phyloP scores from a whole-genome alignment of 2,113 vertebrate genomes.

The Oenanthe oenanthe region DNA sequence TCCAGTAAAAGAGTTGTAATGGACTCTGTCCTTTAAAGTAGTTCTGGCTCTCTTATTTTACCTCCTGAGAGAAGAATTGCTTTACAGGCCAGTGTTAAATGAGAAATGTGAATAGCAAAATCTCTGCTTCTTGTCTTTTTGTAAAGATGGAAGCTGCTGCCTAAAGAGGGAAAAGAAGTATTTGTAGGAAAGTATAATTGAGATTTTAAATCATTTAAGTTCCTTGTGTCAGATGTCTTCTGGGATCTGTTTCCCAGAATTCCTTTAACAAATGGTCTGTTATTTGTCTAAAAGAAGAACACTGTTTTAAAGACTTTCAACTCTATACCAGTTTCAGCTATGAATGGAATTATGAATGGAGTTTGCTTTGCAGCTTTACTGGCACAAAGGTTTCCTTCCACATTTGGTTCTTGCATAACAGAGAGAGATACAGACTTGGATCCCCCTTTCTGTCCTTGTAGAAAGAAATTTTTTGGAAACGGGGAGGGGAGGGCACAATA shows the following conservation, averaged over 20 bases:
- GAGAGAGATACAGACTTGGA: background rate
- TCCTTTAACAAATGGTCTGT: background rate
- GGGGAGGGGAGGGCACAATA: background rate
- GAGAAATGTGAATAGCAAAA: background rate
- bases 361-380: slow-evolving; percentile 38
- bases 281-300: background rate
- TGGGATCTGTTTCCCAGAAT: background rate
- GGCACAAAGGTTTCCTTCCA: background rate
- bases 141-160: background rate
- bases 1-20: background rate
- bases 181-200: background rate
- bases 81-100: background rate
- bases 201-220: background rate
- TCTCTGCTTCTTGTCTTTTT: background rate
- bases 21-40: background rate
- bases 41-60: background rate
- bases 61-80: background rate
- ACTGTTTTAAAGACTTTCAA: background rate
- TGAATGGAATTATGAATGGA: slow-evolving; percentile 1
- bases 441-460: background rate
- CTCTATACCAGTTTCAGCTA: background rate
- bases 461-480: background rate
- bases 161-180: background rate
- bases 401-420: background rate
- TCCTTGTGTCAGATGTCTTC: background rate